Conservation (phyloP, 2,113 vertebrate genomes). For the Pomatostomus ruficeps region DNA sequence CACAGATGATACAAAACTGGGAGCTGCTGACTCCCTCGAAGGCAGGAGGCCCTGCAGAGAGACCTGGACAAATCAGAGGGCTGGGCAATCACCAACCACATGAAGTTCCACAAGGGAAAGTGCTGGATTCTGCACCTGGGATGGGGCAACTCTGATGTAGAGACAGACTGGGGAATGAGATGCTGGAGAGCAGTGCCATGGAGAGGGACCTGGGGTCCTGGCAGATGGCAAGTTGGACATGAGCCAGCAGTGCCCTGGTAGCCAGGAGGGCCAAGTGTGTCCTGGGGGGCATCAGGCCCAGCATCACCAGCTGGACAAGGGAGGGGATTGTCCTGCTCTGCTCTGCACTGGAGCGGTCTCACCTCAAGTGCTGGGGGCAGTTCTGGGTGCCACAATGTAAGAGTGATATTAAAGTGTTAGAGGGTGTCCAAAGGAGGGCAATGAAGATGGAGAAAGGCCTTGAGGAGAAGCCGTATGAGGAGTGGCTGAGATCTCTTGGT, state of each 20-base stretch:
- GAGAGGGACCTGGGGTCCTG: background rate
- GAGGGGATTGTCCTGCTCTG: background rate
- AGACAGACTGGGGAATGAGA: background rate
- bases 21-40: background rate
- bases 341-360: background rate
- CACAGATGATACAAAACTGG: rapidly evolving
- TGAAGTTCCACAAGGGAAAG: background rate
- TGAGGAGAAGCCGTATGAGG: background rate
- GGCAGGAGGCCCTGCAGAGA: background rate
- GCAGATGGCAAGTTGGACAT: background rate
- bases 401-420: background rate
- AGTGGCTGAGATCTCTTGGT: background rate
- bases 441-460: rapidly evolving
- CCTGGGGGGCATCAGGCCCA: background rate
- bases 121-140: background rate
- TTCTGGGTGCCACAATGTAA: rapidly evolving
- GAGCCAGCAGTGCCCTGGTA: background rate
- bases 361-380: background rate
- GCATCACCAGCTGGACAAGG: rapidly evolving
- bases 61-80: background rate
- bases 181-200: background rate
- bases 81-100: background rate
- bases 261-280: background rate
- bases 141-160: background rate
- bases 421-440: background rate